Evolutionary conservation across 2,797 vertebrate species (phyloP).

Genomic region (Sebastes diaconus): DNA sequence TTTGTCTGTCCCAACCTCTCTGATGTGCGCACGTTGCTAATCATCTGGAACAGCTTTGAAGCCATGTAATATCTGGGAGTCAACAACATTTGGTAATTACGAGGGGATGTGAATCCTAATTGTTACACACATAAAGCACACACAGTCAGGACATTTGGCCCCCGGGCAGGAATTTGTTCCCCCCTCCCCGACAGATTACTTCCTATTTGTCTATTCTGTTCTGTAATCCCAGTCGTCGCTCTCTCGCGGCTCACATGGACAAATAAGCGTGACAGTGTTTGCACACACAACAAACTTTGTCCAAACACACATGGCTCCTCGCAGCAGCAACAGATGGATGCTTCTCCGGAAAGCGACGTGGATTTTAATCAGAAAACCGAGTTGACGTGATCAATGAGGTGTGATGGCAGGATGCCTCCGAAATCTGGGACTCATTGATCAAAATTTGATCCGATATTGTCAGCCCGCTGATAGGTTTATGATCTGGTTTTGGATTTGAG

Average conservation of each 20-base stretch:
- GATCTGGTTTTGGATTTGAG: slow-evolving; percentile 11
- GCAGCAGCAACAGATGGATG: slow-evolving; percentile 53
- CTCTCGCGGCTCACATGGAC: slow-evolving; percentile 14
- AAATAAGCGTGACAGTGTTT: slow-evolving; percentile 49
- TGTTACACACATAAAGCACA: slow-evolving; percentile 49
- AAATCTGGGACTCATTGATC: slow-evolving; percentile 29
- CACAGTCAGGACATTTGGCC: slow-evolving; percentile 43
- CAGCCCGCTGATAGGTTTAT: not conserved
- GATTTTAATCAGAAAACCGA: slow-evolving; percentile 51
- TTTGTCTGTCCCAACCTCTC: not conserved
- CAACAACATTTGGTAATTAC: slow-evolving; percentile 62
- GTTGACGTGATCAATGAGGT: slow-evolving; percentile 29
- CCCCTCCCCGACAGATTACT: slow-evolving; percentile 34
- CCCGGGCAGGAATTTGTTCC: slow-evolving; percentile 25
- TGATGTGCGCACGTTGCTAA: slow-evolving; percentile 15
- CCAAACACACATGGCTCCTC: slow-evolving; percentile 46
- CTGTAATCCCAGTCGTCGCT: slow-evolving; percentile 31
- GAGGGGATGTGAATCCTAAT: slow-evolving; percentile 50
- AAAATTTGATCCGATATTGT: slow-evolving; percentile 24
- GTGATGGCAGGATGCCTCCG: slow-evolving; percentile 18
- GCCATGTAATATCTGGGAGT: slow-evolving; percentile 33
- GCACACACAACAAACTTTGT: slow-evolving; percentile 30
- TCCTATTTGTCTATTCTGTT: slow-evolving; percentile 47
- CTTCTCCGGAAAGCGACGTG: slow-evolving; percentile 7
- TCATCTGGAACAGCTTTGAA: slow-evolving; percentile 43